A percentile compares a stretch with the other conserved stretches of the same genome.
Evolutionary conservation across 1,140 invertebrate species (phyloP).

Genomic region (Cydia amplana): DNA sequence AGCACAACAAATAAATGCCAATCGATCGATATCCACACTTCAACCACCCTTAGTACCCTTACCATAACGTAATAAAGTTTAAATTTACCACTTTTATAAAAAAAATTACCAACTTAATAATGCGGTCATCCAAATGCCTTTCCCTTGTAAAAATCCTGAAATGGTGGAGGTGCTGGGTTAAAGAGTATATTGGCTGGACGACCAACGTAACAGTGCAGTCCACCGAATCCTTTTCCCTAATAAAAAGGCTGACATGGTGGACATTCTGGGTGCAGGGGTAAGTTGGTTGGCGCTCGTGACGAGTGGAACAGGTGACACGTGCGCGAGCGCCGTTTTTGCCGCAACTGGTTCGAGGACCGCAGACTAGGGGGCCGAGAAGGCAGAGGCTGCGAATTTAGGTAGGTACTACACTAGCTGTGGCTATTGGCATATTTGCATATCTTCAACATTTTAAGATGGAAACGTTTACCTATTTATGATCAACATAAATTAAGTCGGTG

Average conservation of each 20-base stretch:
- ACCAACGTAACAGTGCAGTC: background rate
- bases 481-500: too few species aligned
- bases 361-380: background rate
- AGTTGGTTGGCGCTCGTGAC: constrained; percentile 42
- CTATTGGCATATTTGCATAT: too few species aligned
- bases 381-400: background rate
- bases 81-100: background rate
- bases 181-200: background rate
- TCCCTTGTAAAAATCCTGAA: background rate
- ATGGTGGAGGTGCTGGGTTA: background rate
- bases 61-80: background rate
- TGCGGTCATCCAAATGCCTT: background rate
- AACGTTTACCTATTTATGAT: too few species aligned
- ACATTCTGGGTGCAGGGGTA: constrained; percentile 28
- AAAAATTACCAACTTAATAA: background rate
- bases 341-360: constrained; percentile 50
- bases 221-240: constrained; percentile 34
- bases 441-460: too few species aligned
- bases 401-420: too few species aligned
- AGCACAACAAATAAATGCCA: too few species aligned
- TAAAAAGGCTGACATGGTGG: constrained; percentile 36
- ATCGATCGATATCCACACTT: constrained; percentile 6
- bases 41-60: background rate
- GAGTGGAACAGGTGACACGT: constrained; percentile 66
- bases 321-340: constrained; percentile 46